phyloP scores from a whole-genome alignment of 2,888 invertebrate species.

The Parnassius orleans region DNA sequence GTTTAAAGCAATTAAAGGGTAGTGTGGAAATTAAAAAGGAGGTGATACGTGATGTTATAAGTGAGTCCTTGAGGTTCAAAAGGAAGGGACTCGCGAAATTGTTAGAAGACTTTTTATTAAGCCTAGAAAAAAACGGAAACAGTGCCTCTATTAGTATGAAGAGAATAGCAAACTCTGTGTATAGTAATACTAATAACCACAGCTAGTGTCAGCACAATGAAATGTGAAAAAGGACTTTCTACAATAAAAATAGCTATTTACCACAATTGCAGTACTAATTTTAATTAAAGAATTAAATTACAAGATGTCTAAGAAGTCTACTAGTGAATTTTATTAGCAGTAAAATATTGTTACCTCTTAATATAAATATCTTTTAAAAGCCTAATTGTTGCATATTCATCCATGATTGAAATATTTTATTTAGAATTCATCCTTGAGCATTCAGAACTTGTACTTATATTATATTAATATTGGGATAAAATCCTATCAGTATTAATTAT shows the following conservation, averaged over 20 bases:
- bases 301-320: conserved; percentile 26
- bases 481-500: conserved; percentile 20
- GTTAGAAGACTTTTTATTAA: conserved; percentile 83
- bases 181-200: conserved; percentile 59
- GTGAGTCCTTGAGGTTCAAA: conserved; percentile 89
- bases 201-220: conserved; percentile 56
- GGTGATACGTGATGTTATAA: conserved; percentile 86
- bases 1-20: conserved; percentile 86
- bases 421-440: background rate
- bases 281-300: conserved; percentile 26
- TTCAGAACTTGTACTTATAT: background rate
- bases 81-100: conserved; percentile 85
- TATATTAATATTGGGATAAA: conserved; percentile 3
- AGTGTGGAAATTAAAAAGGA: conserved; percentile 84
- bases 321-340: conserved; percentile 24
- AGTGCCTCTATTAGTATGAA: conserved; percentile 66
- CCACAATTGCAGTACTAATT: conserved; percentile 30
- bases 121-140: conserved; percentile 75
- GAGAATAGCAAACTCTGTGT: conserved; percentile 56
- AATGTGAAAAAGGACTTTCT: conserved; percentile 39
- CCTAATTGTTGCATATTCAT: conserved; percentile 13
- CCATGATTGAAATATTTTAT: conserved; percentile 12
- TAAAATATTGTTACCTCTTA: conserved; percentile 17
- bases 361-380: conserved; percentile 17
- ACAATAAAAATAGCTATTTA: conserved; percentile 33